These are phyloP conservation scores for Epinephelus lanceolatus DNA, from an alignment of 2,113 vertebrate species.

Conservation along the genomic window DNA sequence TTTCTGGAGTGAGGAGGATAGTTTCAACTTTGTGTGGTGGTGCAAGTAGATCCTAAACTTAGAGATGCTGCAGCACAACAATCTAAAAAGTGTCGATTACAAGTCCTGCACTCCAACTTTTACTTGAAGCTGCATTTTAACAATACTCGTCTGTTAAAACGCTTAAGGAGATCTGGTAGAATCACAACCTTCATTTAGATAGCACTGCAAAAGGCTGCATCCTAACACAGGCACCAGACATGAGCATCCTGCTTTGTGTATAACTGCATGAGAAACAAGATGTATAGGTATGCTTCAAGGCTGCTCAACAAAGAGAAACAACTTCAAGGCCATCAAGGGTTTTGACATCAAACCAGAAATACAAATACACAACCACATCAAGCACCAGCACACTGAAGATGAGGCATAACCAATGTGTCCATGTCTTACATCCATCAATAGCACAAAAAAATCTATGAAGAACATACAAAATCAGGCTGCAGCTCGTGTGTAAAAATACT, in stretches of 20 bases:
- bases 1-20: constrained; percentile 8
- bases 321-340: background rate
- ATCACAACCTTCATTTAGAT: too few species aligned
- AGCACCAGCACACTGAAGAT: background rate
- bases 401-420: background rate
- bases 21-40: background rate
- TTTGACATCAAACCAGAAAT: background rate
- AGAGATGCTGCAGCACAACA: background rate
- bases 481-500: background rate
- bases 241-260: background rate
- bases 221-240: background rate
- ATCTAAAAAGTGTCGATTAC: background rate
- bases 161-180: too few species aligned
- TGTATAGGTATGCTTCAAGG: background rate
- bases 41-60: background rate
- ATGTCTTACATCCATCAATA: background rate
- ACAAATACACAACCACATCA: background rate
- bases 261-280: background rate
- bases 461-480: background rate
- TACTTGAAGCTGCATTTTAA: background rate
- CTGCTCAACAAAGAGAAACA: background rate
- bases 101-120: background rate
- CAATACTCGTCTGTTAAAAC: background rate
- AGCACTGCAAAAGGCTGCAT: background rate
- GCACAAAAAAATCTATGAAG: background rate